Evolutionary conservation across 1,140 invertebrate species (phyloP).

Genomic region (Pachypsylla venusta): DNA sequence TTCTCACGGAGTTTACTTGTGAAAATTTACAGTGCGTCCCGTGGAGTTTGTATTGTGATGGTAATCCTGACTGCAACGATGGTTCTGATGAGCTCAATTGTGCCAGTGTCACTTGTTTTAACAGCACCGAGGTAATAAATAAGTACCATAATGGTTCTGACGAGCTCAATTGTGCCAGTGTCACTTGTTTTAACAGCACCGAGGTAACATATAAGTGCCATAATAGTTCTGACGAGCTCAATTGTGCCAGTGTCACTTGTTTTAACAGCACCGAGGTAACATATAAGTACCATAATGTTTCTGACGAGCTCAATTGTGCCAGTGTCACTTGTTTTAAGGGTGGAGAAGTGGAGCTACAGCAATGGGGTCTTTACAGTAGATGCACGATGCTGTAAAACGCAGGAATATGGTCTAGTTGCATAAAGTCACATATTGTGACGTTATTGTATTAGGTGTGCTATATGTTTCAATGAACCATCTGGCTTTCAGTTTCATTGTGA

Average conservation of each 20-base stretch:
- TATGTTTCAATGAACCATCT: no score
- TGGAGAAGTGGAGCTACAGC: no score
- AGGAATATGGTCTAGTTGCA: no score
- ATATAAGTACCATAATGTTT: slow-evolving; percentile 41
- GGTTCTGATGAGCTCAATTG: slow-evolving; percentile 41
- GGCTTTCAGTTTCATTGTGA: background rate
- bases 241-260: slow-evolving; percentile 30
- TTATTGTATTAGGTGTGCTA: no score
- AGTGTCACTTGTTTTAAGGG: slow-evolving; percentile 3
- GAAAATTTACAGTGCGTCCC: slow-evolving; percentile 29
- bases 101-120: slow-evolving; percentile 20
- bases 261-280: slow-evolving; percentile 1
- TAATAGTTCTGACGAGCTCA: slow-evolving; percentile 41
- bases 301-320: slow-evolving; percentile 40
- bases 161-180: slow-evolving; percentile 36
- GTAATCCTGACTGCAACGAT: slow-evolving; percentile 43
- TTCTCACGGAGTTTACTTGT: slow-evolving; percentile 30
- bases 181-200: background rate
- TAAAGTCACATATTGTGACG: no score
- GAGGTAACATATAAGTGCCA: slow-evolving; percentile 35
- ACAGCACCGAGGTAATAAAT: slow-evolving; percentile 9
- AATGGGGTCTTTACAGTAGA: no score
- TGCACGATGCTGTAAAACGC: no score
- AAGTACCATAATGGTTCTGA: slow-evolving; percentile 45
- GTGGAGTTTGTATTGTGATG: slow-evolving; percentile 35